These are phyloP conservation scores for Aphis craccivora DNA, from an alignment of 1,140 invertebrate genomes.

Conservation along the genomic window DNA sequence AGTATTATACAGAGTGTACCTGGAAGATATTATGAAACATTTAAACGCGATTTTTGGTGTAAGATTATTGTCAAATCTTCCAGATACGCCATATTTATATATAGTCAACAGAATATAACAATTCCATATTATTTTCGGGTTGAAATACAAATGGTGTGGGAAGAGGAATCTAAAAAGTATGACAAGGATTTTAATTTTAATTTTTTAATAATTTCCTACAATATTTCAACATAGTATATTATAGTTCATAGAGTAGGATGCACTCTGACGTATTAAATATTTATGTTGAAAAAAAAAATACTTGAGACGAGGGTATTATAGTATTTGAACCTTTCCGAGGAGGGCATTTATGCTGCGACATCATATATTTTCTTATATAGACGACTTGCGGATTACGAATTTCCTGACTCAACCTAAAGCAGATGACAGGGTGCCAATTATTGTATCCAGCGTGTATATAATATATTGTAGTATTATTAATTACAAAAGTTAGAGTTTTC, in stretches of 20 bases:
- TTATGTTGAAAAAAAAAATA: neutral
- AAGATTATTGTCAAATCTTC: no score
- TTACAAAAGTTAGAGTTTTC: neutral
- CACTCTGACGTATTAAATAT: neutral
- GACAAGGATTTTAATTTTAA: neutral
- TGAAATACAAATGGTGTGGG: neutral
- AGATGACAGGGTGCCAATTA: neutral
- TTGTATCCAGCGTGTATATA: neutral
- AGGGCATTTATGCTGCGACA: neutral
- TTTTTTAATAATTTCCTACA: neutral
- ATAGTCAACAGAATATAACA: neutral
- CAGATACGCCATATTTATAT: no score
- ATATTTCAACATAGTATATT: neutral
- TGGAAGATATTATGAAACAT: no score
- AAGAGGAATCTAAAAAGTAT: neutral
- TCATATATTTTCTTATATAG: neutral
- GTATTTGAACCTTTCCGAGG: neutral
- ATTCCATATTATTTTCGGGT: neutral
- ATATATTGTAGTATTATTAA: neutral
- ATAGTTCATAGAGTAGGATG: neutral
- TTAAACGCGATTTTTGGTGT: no score
- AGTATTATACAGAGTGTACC: no score
- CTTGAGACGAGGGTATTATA: neutral
- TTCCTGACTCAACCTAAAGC: neutral
- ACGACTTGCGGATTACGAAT: neutral